Conservation (phyloP, 2,888 invertebrate genomes). For the Drosophila mettleri region DNA sequence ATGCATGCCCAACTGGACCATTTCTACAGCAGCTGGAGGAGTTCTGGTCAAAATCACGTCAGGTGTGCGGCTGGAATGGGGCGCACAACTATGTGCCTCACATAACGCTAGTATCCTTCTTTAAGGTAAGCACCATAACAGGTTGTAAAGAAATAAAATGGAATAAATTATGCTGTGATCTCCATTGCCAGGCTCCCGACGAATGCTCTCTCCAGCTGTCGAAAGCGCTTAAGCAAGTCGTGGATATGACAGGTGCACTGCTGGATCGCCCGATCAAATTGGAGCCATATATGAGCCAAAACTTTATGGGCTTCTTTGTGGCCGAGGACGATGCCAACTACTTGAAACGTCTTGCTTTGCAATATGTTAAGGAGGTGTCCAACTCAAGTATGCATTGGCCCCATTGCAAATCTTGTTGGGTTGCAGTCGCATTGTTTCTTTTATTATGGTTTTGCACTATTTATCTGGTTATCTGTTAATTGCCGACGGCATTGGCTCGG, state of each 20-base stretch:
- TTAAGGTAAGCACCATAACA: conserved; percentile 88
- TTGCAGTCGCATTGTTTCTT: conserved; percentile 34
- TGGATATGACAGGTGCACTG: conserved; percentile 89
- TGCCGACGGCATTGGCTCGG: conserved; percentile 36
- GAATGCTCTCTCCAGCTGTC: conserved; percentile 89
- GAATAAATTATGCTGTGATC: not conserved
- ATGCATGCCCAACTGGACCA: conserved; percentile 91
- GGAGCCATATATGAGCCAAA: conserved; percentile 93
- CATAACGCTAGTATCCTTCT: conserved; percentile 95
- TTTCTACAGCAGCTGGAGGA: conserved; percentile 89
- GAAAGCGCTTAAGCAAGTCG: conserved; percentile 90
- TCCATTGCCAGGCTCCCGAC: conserved; percentile 89
- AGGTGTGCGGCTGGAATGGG: conserved; percentile 93
- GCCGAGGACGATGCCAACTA: conserved; percentile 93
- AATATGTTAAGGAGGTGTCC: conserved; percentile 92
- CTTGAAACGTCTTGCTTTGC: conserved; percentile 91
- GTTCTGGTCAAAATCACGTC: conserved; percentile 92
- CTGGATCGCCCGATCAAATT: conserved; percentile 89
- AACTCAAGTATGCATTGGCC: conserved; percentile 88
- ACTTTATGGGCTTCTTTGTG: conserved; percentile 96
- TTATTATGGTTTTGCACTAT: conserved; percentile 32
- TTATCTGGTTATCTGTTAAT: conserved; percentile 51
- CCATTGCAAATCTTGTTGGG: conserved; percentile 36
- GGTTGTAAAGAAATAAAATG: not conserved
- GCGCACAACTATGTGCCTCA: conserved; percentile 96